Evolutionary conservation across 2,113 vertebrate genomes (phyloP), one percentile per base, ranked within the genome.

Genomic region (Formicarius rufipectus): DNA sequence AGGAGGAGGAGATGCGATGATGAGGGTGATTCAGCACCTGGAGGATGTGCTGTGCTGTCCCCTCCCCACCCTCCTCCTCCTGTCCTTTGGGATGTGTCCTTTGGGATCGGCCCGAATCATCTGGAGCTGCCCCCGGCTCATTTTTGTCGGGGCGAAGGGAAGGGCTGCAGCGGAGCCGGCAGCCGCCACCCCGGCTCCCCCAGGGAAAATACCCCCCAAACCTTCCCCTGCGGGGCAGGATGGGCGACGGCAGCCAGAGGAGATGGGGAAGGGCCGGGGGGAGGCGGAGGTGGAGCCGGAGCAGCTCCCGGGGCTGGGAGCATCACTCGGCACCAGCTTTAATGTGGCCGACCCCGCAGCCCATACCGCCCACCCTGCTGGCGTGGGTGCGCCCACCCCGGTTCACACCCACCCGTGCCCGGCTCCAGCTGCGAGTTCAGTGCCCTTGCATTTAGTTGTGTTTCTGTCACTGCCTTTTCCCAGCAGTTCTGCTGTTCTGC

Each of bases 81-180:
- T 64, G 40, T 37, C 60, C 82, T 58, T 33, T 10, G 47, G 24
- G 45, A 16, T 35, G 5, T 6, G 21, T 50, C 59, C 83, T 77
- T 45, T 18, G 58, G 50, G 35, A 33, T 64, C 3, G 0, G 19
- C 55, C 33, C 15, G 3, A 45, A n/a, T 10, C 60, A 15, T 3
- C 68, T 6, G 1, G 5, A 27, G 35, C 49, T 18, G n/a, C 25
- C 22, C 21, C 23, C 1, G 7, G 7, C 4, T 37, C 5, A 0
- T 16, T 81, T 93, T 35, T 47, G 35, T 16, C n/a, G 23, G 27
- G 18, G 5, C 0, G 0, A 44, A n/a, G 69, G n/a, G 69, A 31
- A 53, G 2, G 18, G 58, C 53, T 63, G n/a, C n/a, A n/a, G n/a
- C n/a, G n/a, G n/a, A n/a, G n/a, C n/a, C n/a, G n/a, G 42, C 39